Conservation (phyloP, 2,797 vertebrate genomes). For the Babyrousa celebensis region DNA sequence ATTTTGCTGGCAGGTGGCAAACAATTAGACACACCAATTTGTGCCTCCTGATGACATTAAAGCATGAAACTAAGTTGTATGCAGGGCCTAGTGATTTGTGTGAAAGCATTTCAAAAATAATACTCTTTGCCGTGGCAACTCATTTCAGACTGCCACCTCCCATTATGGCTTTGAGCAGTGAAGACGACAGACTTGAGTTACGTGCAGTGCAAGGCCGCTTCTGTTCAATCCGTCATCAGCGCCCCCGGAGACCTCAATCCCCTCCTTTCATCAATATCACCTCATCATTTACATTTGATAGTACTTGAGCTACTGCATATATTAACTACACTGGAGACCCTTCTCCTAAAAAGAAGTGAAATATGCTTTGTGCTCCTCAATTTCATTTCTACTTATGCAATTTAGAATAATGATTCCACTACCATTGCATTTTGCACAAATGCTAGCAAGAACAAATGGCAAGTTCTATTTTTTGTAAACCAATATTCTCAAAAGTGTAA, state of each 20-base stretch:
- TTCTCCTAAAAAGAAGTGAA: constrained; percentile 85
- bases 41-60: constrained; percentile 97
- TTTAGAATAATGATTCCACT: constrained; percentile 41
- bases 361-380: constrained; percentile 85
- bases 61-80: constrained; percentile 98
- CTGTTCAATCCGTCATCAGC: constrained; percentile 99
- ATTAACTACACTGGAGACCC: constrained; percentile 90
- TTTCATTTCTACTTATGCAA: constrained; percentile 83
- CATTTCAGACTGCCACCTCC: constrained; percentile 99
- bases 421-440: constrained; percentile 11
- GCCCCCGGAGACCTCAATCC: constrained; percentile 96
- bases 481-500: constrained; percentile 1
- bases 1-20: constrained; percentile 99
- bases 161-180: constrained; percentile 97
- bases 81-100: constrained; percentile 96
- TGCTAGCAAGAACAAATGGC: background rate
- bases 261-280: constrained; percentile 95
- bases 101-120: constrained; percentile 99
- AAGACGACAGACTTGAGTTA: constrained; percentile 96
- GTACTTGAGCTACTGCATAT: constrained; percentile 91
- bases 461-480: constrained; percentile 58
- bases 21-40: constrained; percentile 99
- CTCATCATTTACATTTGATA: constrained; percentile 94
- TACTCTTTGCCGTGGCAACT: constrained; percentile 97
- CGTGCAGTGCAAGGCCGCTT: constrained; percentile 94